Percentiles rank a stretch among this genome's conserved stretches.
phyloP scores from a whole-genome alignment of 37 sponge, comb jelly and placozoan species.

The Halisarca cf. caerulea region DNA sequence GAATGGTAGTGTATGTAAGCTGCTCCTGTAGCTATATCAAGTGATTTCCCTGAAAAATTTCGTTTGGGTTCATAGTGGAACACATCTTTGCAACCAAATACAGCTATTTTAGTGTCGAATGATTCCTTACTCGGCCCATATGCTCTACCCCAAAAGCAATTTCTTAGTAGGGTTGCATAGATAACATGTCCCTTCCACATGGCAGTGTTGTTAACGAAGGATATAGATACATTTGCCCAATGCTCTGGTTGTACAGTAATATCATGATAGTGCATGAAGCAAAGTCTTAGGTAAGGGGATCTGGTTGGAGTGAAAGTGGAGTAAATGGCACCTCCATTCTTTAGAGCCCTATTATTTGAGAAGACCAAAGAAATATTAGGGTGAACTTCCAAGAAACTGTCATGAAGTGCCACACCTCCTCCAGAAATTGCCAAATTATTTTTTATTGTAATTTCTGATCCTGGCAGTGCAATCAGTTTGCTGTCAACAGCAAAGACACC shows the following conservation, averaged over 20 bases:
- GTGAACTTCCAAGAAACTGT: background rate
- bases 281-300: background rate
- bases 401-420: background rate
- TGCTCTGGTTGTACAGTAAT: background rate
- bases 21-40: background rate
- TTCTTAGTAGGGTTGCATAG: background rate
- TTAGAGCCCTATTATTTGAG: background rate
- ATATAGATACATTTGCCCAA: constrained; percentile 1
- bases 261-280: constrained; percentile 9
- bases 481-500: background rate
- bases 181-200: background rate
- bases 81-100: background rate
- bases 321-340: background rate
- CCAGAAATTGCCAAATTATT: background rate
- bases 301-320: background rate
- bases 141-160: constrained; percentile 1
- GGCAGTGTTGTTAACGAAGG: background rate
- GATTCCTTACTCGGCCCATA: background rate
- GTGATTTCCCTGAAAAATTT: too few species aligned
- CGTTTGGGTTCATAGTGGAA: background rate
- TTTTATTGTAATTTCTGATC: background rate
- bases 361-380: background rate
- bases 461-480: background rate
- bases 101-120: background rate
- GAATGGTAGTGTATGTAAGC: background rate